Base-by-base conservation (phyloP, 2,888 invertebrate species). In the Sialis lutaria region DNA sequence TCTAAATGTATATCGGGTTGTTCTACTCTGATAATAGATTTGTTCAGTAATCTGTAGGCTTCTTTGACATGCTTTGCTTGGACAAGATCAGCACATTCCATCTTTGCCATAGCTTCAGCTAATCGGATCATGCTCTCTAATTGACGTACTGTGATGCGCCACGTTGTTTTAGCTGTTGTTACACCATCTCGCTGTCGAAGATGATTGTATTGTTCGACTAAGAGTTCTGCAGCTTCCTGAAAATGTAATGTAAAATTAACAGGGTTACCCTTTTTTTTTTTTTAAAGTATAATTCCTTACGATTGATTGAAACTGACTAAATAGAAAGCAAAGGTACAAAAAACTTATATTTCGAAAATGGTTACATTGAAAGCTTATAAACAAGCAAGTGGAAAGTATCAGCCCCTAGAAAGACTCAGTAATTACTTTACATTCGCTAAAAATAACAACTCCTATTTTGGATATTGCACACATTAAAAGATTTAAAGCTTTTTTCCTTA, bases 131-230 rank as follows among this genome's bases (percentile, higher is more conserved):
- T 83, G 56, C 89, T 89, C 65, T 95, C 93, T 50, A 95, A 67
- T 61, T 99, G 98, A 0, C 98, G 74, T 13, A 97, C 97, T 0
- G 98, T 98, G 54, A 98, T 93, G 46, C 96, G 73, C 93, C 96
- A 97, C 0, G 92, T 81, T 45, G 79, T 83, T 61, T 77, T 80
- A 30, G 57, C 58, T 1, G 78, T 74, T 1, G 72, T 61, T 1
- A 73, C 72, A 4, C 81, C 79, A 63, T 96, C 97, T 2, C 91
- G 72, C 58, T 90, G 79, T 0, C 98, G 73, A 47, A 98, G 69
- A 52, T 78, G 77, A 10, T 82, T 82, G 68, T 98, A 98, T 64
- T 89, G 84, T 51, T 85, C 82, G 1, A 96, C 87, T 37, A 99
- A 73, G 42, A 87, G 71, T 47, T 82, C 79, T 31, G 79, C 80